Percentiles rank a stretch among this genome's conserved stretches.
These are phyloP conservation scores for Eilema depressum DNA, from an alignment of 2,888 invertebrate genomes.

Conservation along the genomic window DNA sequence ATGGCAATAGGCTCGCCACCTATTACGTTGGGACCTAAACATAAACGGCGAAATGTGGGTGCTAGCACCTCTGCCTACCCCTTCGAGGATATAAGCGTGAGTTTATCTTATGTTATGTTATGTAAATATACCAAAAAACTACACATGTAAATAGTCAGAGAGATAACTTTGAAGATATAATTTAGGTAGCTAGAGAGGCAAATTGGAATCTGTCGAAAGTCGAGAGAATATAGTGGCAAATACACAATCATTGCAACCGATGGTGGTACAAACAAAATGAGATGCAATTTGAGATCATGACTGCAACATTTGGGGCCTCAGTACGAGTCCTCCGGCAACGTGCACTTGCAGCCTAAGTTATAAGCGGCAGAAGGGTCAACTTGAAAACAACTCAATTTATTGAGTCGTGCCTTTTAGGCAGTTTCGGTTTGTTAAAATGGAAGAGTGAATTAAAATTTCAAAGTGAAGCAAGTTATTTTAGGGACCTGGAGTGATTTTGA, in stretches of 20 bases:
- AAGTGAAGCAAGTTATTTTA: conserved; percentile 28
- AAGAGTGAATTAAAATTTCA: conserved; percentile 47
- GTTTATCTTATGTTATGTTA: too few species aligned
- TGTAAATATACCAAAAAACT: too few species aligned
- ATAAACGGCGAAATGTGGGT: too few species aligned
- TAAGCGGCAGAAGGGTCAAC: conserved; percentile 49
- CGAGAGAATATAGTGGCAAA: conserved; percentile 61
- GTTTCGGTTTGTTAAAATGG: conserved; percentile 44
- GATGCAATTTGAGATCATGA: conserved; percentile 80
- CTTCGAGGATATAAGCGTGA: too few species aligned
- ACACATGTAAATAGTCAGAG: too few species aligned
- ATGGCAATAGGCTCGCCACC: too few species aligned
- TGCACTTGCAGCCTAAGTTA: conserved; percentile 49
- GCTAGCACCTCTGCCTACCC: too few species aligned
- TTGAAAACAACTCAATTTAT: conserved; percentile 55
- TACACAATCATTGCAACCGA: conserved; percentile 75
- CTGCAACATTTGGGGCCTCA: conserved; percentile 74
- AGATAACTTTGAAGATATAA: not conserved
- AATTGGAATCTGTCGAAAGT: conserved; percentile 51
- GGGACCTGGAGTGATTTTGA: conserved; percentile 26
- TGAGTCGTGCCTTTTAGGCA: conserved; percentile 55
- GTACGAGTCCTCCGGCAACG: conserved; percentile 67
- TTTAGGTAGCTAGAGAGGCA: conserved; percentile 25
- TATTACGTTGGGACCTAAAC: too few species aligned
- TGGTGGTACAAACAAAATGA: conserved; percentile 75